Evolutionary conservation across 2,797 vertebrate species (phyloP).

Genomic region (Eulemur albifrons): DNA sequence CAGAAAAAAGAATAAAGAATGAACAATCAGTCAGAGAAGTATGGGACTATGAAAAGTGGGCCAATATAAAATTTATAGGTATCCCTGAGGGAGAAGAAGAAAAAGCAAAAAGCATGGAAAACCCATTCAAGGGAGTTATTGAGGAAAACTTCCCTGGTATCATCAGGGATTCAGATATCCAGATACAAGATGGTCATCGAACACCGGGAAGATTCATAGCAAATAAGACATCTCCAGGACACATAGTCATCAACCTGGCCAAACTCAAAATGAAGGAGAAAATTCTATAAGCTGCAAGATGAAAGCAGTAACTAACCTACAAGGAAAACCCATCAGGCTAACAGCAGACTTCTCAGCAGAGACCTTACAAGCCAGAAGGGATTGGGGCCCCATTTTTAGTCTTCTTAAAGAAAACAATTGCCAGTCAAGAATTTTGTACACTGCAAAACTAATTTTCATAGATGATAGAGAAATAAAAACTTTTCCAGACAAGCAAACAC

Average conservation of each 20-base stretch:
- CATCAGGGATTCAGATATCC: neutral
- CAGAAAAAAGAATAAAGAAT: neutral
- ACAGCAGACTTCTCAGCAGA: neutral
- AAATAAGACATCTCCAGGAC: neutral
- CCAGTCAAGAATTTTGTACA: neutral
- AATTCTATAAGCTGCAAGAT: neutral
- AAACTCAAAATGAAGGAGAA: neutral
- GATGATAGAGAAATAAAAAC: neutral
- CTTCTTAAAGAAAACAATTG: neutral
- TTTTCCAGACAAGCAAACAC: neutral
- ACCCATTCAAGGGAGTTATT: neutral
- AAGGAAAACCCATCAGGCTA: neutral
- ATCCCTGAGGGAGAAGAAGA: neutral
- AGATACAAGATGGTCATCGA: neutral
- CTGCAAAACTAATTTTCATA: neutral
- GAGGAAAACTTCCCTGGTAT: neutral
- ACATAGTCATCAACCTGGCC: neutral
- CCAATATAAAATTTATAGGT: neutral
- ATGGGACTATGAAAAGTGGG: neutral
- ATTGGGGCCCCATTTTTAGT: neutral
- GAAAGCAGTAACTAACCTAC: neutral
- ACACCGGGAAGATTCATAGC: neutral
- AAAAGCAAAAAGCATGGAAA: neutral
- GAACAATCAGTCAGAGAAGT: neutral
- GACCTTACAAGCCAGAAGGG: neutral